phyloP scores from a whole-genome alignment of 2,888 invertebrate genomes.

The Seira ritae region DNA sequence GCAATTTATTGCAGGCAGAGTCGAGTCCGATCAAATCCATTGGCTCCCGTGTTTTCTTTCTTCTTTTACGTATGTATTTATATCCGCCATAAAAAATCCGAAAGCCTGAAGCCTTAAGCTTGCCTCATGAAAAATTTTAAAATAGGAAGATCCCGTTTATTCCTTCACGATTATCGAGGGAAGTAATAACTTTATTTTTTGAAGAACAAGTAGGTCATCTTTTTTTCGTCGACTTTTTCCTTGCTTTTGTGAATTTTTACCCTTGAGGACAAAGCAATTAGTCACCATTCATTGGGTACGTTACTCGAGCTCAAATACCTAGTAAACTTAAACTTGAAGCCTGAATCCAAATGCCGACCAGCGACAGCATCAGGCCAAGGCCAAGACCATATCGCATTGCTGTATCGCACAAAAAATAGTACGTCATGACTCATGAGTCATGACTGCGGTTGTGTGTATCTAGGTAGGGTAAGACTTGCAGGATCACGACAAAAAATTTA shows the following conservation, averaged over 20 bases:
- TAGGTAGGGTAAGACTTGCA: neutral
- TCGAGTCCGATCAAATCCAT: too few relatives aligned
- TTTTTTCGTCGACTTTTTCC: too few relatives aligned
- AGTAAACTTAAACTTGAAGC: neutral
- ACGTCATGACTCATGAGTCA: neutral
- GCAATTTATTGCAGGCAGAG: too few relatives aligned
- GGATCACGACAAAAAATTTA: too few relatives aligned
- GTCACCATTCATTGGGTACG: slow-evolving; percentile 54
- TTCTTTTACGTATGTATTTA: too few relatives aligned
- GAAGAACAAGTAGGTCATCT: neutral
- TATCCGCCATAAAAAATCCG: too few relatives aligned
- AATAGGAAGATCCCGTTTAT: neutral
- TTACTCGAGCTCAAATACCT: slow-evolving; percentile 14
- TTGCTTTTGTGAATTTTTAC: neutral
- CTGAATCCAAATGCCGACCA: neutral
- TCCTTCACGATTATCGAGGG: neutral
- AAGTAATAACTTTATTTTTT: neutral
- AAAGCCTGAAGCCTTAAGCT: too few relatives aligned
- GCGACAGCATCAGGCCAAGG: too few relatives aligned
- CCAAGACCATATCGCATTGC: too few relatives aligned
- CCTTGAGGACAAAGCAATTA: slow-evolving; percentile 25
- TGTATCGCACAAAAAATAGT: too few relatives aligned
- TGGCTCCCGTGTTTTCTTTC: too few relatives aligned
- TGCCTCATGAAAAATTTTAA: too few relatives aligned
- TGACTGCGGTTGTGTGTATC: neutral